phyloP scores from a whole-genome alignment of 2,113 vertebrate species.

The Cygnus atratus region DNA sequence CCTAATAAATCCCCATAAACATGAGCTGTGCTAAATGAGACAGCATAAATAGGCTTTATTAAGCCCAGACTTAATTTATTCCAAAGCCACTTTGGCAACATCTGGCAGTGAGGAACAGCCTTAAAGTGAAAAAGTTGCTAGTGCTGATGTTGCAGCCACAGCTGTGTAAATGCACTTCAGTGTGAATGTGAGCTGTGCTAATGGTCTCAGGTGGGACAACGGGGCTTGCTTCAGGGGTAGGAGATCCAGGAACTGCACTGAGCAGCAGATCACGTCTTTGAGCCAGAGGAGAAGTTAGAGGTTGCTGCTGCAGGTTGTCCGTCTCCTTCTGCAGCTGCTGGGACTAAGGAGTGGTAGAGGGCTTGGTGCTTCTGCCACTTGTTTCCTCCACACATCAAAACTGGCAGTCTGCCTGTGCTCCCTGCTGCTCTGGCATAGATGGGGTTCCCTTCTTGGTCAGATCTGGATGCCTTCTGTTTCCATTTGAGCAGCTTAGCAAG shows the following conservation, averaged over 20 bases:
- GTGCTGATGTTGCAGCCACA: background rate
- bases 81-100: background rate
- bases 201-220: background rate
- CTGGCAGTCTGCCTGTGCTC: background rate
- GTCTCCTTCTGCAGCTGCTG: background rate
- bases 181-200: background rate
- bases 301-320: background rate
- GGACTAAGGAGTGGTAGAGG: background rate
- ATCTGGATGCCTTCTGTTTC: background rate
- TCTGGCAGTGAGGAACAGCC: background rate
- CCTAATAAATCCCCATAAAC: constrained; percentile 50
- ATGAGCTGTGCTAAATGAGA: constrained; percentile 25
- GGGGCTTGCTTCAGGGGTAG: background rate
- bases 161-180: background rate
- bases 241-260: background rate
- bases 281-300: background rate
- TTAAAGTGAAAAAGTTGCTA: background rate
- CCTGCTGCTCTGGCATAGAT: background rate
- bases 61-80: background rate
- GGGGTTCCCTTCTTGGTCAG: background rate
- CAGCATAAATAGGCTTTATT: constrained; percentile 24
- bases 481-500: background rate
- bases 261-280: background rate
- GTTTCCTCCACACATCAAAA: background rate
- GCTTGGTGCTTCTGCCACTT: background rate